Percentiles rank a stretch among this genome's conserved stretches.
phyloP scores from a whole-genome alignment of 2,113 vertebrate genomes.

The Myrmecophaga tridactyla region DNA sequence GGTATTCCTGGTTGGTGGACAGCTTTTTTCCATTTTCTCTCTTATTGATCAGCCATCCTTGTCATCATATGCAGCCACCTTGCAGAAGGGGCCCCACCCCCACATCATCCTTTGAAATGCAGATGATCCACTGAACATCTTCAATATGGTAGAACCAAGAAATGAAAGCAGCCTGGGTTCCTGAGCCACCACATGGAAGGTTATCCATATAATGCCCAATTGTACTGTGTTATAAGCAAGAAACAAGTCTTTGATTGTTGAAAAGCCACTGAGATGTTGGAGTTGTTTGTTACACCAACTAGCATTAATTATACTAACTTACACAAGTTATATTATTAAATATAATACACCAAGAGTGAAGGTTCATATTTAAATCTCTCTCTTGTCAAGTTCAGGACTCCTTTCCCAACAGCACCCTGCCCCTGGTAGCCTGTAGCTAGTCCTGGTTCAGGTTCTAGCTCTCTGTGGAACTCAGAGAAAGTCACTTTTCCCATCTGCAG shows the following conservation, averaged over 20 bases:
- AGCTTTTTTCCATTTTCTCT: neutral
- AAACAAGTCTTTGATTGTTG: neutral
- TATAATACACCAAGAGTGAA: neutral
- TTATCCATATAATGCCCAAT: neutral
- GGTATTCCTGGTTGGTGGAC: neutral
- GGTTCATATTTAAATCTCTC: neutral
- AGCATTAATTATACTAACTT: neutral
- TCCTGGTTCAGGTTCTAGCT: neutral
- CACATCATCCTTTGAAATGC: neutral
- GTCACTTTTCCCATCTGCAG: neutral
- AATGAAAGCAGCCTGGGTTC: neutral
- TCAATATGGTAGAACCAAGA: neutral
- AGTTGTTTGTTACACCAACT: neutral
- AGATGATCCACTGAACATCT: neutral
- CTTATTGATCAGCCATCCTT: neutral
- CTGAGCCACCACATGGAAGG: neutral
- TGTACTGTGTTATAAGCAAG: neutral
- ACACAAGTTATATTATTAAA: neutral
- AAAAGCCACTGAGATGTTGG: neutral
- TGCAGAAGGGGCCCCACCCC: neutral
- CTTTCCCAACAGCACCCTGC: neutral
- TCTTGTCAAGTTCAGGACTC: neutral
- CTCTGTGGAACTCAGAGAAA: neutral
- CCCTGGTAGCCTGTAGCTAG: neutral
- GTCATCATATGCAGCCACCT: neutral